Percentiles rank a stretch among this genome's conserved stretches.
Conservation (phyloP, 2,888 invertebrate genomes). For the Napeogenes inachia region DNA sequence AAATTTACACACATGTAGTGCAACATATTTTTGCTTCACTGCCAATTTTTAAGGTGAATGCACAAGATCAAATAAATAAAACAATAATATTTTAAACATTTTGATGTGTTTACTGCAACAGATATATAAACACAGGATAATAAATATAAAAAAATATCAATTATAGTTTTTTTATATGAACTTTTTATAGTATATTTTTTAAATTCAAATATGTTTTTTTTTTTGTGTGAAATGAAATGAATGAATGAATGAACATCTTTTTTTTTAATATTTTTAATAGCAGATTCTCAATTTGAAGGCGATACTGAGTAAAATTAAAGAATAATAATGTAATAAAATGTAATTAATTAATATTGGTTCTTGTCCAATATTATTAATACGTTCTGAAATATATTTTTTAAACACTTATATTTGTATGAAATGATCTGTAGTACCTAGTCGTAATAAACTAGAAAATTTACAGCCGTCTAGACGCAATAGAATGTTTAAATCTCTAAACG, state of each 20-base stretch:
- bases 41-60: conserved; percentile 17
- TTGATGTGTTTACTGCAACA: not conserved
- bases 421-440: conserved; percentile 10
- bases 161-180: no score
- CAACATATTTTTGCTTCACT: conserved; percentile 12
- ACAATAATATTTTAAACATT: not conserved
- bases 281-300: not conserved
- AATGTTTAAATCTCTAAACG: conserved; percentile 6
- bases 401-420: conserved; percentile 22
- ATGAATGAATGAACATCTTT: no score
- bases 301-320: not conserved
- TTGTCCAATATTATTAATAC: not conserved
- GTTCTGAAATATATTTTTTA: conserved; percentile 19
- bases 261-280: not conserved
- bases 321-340: not conserved
- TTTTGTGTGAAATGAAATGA: no score
- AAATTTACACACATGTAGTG: conserved; percentile 17
- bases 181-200: no score
- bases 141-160: no score
- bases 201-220: no score
- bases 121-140: no score
- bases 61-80: conserved; percentile 10
- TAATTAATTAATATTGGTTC: not conserved
- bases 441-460: conserved; percentile 7
- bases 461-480: conserved; percentile 16